These are phyloP conservation scores for Dicyrtoma fusca DNA, from an alignment of 2,888 invertebrate genomes.

Conservation along the genomic window DNA sequence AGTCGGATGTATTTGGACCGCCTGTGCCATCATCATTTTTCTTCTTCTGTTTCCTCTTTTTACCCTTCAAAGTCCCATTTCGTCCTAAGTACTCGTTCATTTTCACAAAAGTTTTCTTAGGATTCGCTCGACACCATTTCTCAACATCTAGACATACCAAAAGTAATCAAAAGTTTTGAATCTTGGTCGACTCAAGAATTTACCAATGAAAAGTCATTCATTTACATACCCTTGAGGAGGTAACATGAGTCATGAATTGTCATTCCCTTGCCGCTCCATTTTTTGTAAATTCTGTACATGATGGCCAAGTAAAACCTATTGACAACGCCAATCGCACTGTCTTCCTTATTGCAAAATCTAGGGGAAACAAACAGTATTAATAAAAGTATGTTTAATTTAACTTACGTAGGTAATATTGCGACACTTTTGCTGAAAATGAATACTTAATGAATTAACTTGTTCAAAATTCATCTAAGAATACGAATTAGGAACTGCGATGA, in stretches of 20 bases:
- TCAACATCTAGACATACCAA: slow-evolving; percentile 50
- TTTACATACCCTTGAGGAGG: slow-evolving; percentile 62
- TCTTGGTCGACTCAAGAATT: too few species aligned
- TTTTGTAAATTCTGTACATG: slow-evolving; percentile 60
- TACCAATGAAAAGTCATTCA: too few species aligned
- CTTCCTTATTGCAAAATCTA: slow-evolving; percentile 61
- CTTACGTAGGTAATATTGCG: too few species aligned
- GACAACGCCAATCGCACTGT: slow-evolving; percentile 60
- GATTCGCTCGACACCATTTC: slow-evolving; percentile 56
- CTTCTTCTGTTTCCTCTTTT: slow-evolving; percentile 41
- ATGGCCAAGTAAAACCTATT: slow-evolving; percentile 62
- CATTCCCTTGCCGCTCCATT: slow-evolving; percentile 62
- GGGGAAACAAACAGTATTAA: slow-evolving; percentile 3
- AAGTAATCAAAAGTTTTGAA: too few species aligned
- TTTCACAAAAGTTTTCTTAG: slow-evolving; percentile 50
- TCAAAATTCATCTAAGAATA: too few species aligned
- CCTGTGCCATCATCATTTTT: slow-evolving; percentile 42
- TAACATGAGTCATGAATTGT: slow-evolving; percentile 63
- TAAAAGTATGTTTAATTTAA: too few species aligned
- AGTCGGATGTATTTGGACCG: slow-evolving; percentile 38
- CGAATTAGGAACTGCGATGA: too few species aligned
- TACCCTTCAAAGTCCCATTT: slow-evolving; percentile 22
- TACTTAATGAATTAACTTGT: too few species aligned
- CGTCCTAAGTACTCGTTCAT: slow-evolving; percentile 53
- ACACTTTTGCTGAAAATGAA: too few species aligned